A percentile compares a stretch with the other conserved stretches of the same genome.
phyloP scores from a whole-genome alignment of 2,797 vertebrate species.

The Malacoraja senta region DNA sequence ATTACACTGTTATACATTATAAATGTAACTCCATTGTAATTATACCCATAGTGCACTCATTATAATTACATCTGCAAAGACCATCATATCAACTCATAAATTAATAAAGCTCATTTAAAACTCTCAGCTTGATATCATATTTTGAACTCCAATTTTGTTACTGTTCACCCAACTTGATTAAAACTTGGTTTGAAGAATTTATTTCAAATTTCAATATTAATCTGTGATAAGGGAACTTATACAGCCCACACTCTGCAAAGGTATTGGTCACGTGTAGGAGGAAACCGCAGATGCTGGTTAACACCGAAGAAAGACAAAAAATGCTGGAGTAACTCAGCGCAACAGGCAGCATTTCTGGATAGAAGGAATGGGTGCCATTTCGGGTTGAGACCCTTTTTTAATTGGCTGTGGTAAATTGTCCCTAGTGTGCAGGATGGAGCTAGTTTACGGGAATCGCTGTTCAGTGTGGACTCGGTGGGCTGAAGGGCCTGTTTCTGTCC shows the following conservation, averaged over 20 bases:
- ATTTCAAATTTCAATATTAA: background rate
- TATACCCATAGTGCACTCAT: background rate
- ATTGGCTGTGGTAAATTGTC: too few species aligned
- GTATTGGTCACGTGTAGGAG: background rate
- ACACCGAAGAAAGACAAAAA: too few species aligned
- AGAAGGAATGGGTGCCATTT: too few species aligned
- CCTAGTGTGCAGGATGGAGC: too few species aligned
- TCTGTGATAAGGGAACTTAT: background rate
- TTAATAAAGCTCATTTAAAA: background rate
- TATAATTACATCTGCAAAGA: background rate
- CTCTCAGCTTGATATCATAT: background rate
- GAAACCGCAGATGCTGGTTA: too few species aligned
- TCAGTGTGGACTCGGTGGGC: too few species aligned
- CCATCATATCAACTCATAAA: conserved; percentile 1
- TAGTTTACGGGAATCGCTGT: too few species aligned
- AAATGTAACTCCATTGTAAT: background rate
- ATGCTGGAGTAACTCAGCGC: too few species aligned
- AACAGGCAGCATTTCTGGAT: too few species aligned
- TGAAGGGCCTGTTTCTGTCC: too few species aligned
- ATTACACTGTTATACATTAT: conserved; percentile 25
- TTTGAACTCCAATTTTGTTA: background rate
- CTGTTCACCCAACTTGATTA: background rate
- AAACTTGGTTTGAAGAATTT: background rate
- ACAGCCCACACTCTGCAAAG: background rate
- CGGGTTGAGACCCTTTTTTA: too few species aligned